Evolutionary conservation across 2,113 vertebrate genomes (phyloP), one percentile per base, ranked within the genome.

Genomic region (Dicentrarchus labrax): DNA sequence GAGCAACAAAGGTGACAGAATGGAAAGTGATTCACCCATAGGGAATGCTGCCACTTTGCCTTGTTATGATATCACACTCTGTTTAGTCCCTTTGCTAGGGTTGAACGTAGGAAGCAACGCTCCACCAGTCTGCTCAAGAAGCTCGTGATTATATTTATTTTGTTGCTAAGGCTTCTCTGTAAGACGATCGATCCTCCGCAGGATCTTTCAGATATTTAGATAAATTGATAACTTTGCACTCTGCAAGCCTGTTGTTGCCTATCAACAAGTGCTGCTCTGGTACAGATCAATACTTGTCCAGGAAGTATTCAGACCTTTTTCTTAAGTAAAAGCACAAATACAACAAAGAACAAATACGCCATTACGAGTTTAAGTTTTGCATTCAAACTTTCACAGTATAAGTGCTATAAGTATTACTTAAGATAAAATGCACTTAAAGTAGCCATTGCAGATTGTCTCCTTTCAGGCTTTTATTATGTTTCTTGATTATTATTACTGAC

Each of bases 1-100:
- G 24, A 75, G 84, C 51, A 77, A 73, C 78, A 62, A 41, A 86
- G 69, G 76, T 88, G 90, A 90, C 48, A 39, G 48, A 76, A 85
- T 87, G 91, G 89, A 93, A 91, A 93, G 70, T 75, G 67, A 90
- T 65, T 72, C 84, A 72, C 19, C 88, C 81, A 6, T 0, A 59
- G 86, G 76, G 88, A 92, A 79, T 74, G 85, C 80, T 65, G 74
- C 68, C 81, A 72, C 78, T 89, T 79, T 57, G 43, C 51, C 81
- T 83, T 69, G 72, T 86, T 91, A 77, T 88, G 82, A 79, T 71
- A 41, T 89, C 76, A 47, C 74, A 47, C n/a, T 36, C 30, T 74
- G 74, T 73, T 82, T 60, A 38, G 68, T 59, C 24, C 57, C 54
- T 10, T 15, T 41, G 66, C 56, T 71, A 5, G 39, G 56, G 39